Conservation (phyloP, 2,888 invertebrate species). For the Apamea epomidion region DNA sequence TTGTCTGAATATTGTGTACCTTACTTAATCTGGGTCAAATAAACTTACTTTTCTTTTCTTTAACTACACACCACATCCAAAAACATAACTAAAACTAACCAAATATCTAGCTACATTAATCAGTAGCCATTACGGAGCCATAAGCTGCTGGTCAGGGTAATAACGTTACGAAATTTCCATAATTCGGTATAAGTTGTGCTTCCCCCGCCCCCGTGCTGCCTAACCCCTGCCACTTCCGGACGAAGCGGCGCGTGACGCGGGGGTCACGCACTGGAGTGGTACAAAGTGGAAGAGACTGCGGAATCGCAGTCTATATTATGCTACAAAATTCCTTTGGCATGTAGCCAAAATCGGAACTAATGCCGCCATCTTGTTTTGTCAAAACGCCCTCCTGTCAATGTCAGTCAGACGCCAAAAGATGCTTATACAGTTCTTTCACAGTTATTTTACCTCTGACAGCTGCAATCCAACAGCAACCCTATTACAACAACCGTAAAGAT, state of each 20-base stretch:
- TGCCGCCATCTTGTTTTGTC: too few species aligned
- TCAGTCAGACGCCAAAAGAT: too few species aligned
- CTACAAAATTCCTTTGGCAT: too few species aligned
- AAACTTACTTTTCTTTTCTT: too few species aligned
- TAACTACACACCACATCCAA: neutral
- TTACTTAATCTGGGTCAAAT: too few species aligned
- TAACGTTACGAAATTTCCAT: conserved; percentile 75
- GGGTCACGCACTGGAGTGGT: conserved; percentile 75
- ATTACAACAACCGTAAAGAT: too few species aligned
- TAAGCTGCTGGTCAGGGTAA: conserved; percentile 66
- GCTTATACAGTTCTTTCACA: too few species aligned
- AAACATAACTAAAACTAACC: neutral
- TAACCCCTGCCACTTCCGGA: conserved; percentile 77
- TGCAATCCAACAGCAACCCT: too few species aligned
- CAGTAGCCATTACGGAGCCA: conserved; percentile 47
- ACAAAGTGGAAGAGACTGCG: conserved; percentile 38
- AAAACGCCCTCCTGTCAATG: too few species aligned
- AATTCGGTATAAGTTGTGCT: conserved; percentile 68
- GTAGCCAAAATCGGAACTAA: too few species aligned
- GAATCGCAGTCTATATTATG: neutral
- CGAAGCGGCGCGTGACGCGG: conserved; percentile 78
- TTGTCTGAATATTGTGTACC: too few species aligned
- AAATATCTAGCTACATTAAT: conserved; percentile 47
- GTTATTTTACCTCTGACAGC: too few species aligned
- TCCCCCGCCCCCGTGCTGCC: conserved; percentile 40